These are phyloP conservation scores for Actinemys pallida DNA, from an alignment of 2,113 vertebrate species.

Conservation along the genomic window DNA sequence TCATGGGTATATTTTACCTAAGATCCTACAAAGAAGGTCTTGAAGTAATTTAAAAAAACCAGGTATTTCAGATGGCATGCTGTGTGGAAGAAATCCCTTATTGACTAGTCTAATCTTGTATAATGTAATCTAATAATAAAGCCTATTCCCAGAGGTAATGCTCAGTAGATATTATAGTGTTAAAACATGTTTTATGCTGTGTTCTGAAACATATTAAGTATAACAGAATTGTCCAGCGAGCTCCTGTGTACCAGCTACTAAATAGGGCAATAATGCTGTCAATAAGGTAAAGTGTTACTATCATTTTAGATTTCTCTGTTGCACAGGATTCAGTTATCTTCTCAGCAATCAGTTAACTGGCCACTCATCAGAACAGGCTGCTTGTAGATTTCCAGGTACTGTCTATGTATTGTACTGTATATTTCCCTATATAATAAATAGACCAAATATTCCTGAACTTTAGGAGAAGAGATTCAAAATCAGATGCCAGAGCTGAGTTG, in stretches of 20 bases:
- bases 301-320: slow-evolving; percentile 63
- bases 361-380: slow-evolving; percentile 45
- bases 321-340: slow-evolving; percentile 66
- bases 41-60: slow-evolving; percentile 77
- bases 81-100: slow-evolving; percentile 77
- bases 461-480: neutral
- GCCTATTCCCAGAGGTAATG: slow-evolving; percentile 77
- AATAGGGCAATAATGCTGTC: slow-evolving; percentile 63
- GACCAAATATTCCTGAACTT: neutral
- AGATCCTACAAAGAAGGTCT: slow-evolving; percentile 76
- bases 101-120: slow-evolving; percentile 82
- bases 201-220: slow-evolving; percentile 71
- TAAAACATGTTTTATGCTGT: slow-evolving; percentile 73
- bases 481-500: neutral
- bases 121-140: slow-evolving; percentile 84
- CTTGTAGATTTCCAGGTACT: slow-evolving; percentile 19
- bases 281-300: slow-evolving; percentile 66
- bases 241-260: slow-evolving; percentile 58
- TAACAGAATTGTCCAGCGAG: slow-evolving; percentile 70
- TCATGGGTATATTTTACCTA: slow-evolving; percentile 79
- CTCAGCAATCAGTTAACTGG: slow-evolving; percentile 70
- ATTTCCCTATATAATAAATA: neutral
- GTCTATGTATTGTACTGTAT: neutral
- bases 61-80: slow-evolving; percentile 80
- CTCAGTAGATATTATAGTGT: slow-evolving; percentile 74